Evolutionary conservation across 2,113 vertebrate genomes (phyloP).

Genomic region (Gorsachius goisagi): DNA sequence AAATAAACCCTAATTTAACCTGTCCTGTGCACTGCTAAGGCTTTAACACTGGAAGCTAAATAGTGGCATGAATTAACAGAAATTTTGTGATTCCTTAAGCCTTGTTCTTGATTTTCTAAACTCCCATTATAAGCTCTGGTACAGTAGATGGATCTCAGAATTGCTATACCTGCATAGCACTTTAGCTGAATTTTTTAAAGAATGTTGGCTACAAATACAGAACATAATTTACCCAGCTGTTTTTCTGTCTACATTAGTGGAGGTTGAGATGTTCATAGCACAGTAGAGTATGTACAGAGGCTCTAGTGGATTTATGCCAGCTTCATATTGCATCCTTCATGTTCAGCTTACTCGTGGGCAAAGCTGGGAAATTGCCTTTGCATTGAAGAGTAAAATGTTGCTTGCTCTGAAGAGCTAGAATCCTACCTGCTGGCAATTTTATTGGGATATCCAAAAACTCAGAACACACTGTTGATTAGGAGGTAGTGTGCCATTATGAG

Average conservation of each 20-base stretch:
- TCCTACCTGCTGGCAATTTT: constrained; percentile 10
- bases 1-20: not conserved
- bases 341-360: not conserved
- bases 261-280: not conserved
- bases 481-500: not conserved
- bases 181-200: not conserved
- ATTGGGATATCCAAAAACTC: not conserved
- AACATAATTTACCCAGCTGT: not conserved
- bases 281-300: not conserved
- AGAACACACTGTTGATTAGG: not conserved
- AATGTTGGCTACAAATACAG: not conserved
- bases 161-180: not conserved
- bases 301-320: not conserved
- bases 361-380: not conserved
- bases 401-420: not conserved
- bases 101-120: not conserved
- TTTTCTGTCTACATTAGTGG: not conserved
- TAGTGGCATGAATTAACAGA: not conserved
- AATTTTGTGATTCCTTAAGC: not conserved
- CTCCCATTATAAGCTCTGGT: not conserved
- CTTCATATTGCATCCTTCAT: not conserved
- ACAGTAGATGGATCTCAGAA: not conserved
- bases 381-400: not conserved
- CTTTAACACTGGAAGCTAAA: not conserved
- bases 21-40: not conserved